These are phyloP conservation scores for Kryptolebias marmoratus DNA, from an alignment of 2,113 vertebrate genomes.

Conservation along the genomic window DNA sequence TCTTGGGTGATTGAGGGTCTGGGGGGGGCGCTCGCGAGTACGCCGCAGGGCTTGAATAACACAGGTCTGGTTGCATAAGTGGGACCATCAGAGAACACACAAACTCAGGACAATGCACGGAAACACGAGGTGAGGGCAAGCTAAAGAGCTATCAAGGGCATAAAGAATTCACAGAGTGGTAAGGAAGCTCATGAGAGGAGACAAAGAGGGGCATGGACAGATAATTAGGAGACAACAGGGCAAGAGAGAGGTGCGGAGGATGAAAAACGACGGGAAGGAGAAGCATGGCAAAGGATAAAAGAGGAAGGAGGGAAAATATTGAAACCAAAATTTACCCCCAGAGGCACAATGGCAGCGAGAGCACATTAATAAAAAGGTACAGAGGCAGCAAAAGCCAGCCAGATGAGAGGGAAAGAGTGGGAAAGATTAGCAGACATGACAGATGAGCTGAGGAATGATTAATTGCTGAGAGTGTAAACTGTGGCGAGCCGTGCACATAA, in stretches of 20 bases:
- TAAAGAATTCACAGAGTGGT: constrained; percentile 16
- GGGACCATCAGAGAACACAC: constrained; percentile 31
- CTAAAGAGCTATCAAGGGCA: constrained; percentile 30
- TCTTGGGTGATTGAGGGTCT: constrained; percentile 53
- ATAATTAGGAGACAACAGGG: constrained; percentile 15
- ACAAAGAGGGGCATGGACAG: constrained; percentile 11
- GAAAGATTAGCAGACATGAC: constrained; percentile 47
- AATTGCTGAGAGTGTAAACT: constrained; percentile 48
- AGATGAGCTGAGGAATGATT: constrained; percentile 43
- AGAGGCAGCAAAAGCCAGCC: constrained; percentile 44
- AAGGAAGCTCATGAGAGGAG: constrained; percentile 5
- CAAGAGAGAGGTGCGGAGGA: neutral
- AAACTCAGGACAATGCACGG: constrained; percentile 33
- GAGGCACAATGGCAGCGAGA: constrained; percentile 22
- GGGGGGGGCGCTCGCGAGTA: constrained; percentile 16
- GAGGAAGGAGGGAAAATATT: neutral
- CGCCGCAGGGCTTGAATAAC: constrained; percentile 55
- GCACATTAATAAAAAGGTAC: constrained; percentile 42
- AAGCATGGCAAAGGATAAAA: neutral
- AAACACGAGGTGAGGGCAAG: constrained; percentile 46
- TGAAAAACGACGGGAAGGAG: neutral
- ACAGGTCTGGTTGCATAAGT: constrained; percentile 52
- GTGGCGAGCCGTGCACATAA: constrained; percentile 48
- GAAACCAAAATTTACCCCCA: constrained; percentile 4
- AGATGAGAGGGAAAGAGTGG: constrained; percentile 15